Conservation (phyloP, 2,113 vertebrate genomes). For the Thunnus maccoyii region DNA sequence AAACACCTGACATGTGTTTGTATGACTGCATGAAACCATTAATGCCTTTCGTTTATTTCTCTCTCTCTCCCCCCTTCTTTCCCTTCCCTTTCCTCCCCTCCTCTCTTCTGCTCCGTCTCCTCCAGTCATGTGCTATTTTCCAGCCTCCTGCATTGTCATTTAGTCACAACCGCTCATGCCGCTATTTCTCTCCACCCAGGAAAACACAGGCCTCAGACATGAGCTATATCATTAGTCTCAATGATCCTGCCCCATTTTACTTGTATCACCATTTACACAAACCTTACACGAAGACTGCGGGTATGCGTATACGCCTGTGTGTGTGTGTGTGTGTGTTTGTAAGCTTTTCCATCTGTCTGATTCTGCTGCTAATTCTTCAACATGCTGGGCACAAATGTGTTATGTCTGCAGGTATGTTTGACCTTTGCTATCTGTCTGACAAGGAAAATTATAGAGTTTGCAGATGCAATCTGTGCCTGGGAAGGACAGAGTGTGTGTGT, state of each 20-base stretch:
- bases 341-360: constrained; percentile 22
- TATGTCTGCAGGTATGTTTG: constrained; percentile 56
- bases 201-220: constrained; percentile 62
- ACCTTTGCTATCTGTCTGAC: constrained; percentile 57
- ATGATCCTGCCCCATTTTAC: constrained; percentile 60
- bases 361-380: constrained; percentile 44
- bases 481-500: constrained; percentile 34
- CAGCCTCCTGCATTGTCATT: constrained; percentile 65
- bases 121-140: constrained; percentile 52
- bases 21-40: constrained; percentile 28
- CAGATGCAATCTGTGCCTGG: constrained; percentile 45
- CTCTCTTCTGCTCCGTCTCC: constrained; percentile 29
- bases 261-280: constrained; percentile 57
- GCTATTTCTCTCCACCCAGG: constrained; percentile 62
- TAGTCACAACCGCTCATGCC: constrained; percentile 60
- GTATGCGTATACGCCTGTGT: constrained; percentile 6
- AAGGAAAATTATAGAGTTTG: constrained; percentile 46
- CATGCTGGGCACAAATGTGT: constrained; percentile 43
- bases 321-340: neutral
- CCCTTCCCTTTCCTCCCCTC: neutral
- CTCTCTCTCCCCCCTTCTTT: neutral
- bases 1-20: constrained; percentile 54
- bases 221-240: constrained; percentile 65
- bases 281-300: constrained; percentile 34
- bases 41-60: constrained; percentile 3